phyloP scores from a whole-genome alignment of 2,113 vertebrate genomes.

The Cyanistes caeruleus region DNA sequence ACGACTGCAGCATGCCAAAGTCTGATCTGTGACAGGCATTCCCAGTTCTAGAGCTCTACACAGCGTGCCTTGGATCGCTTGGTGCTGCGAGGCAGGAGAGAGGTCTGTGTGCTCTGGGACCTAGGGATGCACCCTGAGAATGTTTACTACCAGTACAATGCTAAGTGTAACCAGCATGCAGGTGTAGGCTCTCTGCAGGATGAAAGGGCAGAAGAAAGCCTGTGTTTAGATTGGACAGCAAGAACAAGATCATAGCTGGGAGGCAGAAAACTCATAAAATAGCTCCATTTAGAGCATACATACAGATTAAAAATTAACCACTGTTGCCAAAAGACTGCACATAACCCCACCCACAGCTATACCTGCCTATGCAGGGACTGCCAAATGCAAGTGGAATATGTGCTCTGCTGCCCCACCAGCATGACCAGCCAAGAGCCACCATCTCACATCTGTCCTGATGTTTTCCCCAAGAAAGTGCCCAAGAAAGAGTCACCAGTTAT shows the following conservation, averaged over 20 bases:
- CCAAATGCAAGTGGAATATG: not conserved
- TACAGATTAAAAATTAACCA: slow-evolving; percentile 44
- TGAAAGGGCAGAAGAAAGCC: slow-evolving; percentile 5
- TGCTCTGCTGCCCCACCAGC: not conserved
- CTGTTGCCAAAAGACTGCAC: not conserved
- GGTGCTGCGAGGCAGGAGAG: not conserved
- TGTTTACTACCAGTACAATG: not conserved
- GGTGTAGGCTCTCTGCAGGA: not conserved
- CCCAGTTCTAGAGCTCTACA: not conserved
- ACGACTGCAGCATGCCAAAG: not conserved
- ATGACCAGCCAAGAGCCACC: not conserved
- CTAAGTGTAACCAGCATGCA: not conserved
- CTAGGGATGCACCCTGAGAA: not conserved
- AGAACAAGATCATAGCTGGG: not conserved
- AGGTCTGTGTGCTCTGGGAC: not conserved
- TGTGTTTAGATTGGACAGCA: not conserved
- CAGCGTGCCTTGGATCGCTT: not conserved
- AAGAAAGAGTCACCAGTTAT: not conserved
- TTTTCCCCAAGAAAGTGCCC: not conserved
- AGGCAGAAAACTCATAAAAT: slow-evolving; percentile 1
- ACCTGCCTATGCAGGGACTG: not conserved
- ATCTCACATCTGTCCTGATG: not conserved
- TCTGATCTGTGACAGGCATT: not conserved
- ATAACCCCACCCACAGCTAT: not conserved
- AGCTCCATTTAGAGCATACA: not conserved